A percentile compares a stretch with the other conserved stretches of the same genome.
Evolutionary conservation across 2,888 invertebrate genomes (phyloP).

Genomic region (Heliconius charithonia): DNA sequence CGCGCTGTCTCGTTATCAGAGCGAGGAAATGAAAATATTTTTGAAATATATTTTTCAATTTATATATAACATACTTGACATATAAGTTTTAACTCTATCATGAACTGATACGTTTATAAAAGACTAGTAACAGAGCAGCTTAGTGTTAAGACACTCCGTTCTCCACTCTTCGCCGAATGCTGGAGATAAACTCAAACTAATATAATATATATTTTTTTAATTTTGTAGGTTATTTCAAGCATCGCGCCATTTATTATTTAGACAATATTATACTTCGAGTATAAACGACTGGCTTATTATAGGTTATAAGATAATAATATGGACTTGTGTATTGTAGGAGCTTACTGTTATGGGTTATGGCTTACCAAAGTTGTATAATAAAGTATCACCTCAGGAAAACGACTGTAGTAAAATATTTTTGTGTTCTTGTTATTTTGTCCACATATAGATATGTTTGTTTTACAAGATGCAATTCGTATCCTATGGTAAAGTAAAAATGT

Average conservation of each 20-base stretch:
- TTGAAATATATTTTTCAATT: no score
- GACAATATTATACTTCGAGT: neutral
- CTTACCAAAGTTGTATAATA: slow-evolving; percentile 7
- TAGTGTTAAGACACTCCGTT: no score
- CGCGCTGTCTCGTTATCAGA: no score
- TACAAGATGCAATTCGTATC: neutral
- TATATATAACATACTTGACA: no score
- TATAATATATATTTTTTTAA: slow-evolving; percentile 1
- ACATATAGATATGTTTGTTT: neutral
- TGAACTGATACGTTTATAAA: neutral
- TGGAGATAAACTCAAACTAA: neutral
- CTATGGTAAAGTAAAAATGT: neutral
- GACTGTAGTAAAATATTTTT: neutral
- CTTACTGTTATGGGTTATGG: slow-evolving; percentile 4
- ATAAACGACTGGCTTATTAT: slow-evolving; percentile 3
- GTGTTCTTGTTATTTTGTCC: neutral
- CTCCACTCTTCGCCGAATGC: no score
- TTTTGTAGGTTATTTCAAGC: neutral
- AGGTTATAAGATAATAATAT: slow-evolving; percentile 10
- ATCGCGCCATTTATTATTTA: slow-evolving; percentile 1
- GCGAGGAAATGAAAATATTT: no score
- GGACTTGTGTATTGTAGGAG: neutral
- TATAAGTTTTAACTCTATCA: neutral
- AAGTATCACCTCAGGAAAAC: neutral
- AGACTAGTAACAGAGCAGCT: neutral